phyloP scores from a whole-genome alignment of 2,888 invertebrate genomes.

The Blastobasis adustella region DNA sequence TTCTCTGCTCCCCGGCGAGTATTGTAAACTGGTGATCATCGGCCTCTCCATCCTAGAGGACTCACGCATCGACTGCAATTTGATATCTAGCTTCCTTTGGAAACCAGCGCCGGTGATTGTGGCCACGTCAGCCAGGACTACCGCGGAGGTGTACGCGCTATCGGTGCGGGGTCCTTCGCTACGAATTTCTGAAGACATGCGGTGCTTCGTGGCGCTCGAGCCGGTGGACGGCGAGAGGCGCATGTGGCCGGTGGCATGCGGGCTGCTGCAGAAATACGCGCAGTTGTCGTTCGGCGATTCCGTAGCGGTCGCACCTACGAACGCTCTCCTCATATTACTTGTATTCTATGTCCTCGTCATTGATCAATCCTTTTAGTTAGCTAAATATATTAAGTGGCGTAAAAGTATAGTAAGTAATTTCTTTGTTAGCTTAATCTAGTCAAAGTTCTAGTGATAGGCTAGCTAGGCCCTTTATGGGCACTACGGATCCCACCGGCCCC shows the following conservation, averaged over 20 bases:
- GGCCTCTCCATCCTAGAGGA: slow-evolving; percentile 42
- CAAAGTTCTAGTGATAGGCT: too few species aligned
- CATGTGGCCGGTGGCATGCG: slow-evolving; percentile 39
- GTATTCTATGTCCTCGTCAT: too few species aligned
- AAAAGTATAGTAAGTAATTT: too few species aligned
- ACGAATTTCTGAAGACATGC: slow-evolving; percentile 39
- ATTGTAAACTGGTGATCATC: slow-evolving; percentile 38
- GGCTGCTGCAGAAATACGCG: slow-evolving; percentile 42
- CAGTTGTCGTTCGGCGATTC: background rate
- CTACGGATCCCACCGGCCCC: too few species aligned
- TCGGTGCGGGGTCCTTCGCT: slow-evolving; percentile 41
- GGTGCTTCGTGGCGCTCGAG: slow-evolving; percentile 38
- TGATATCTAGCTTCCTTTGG: slow-evolving; percentile 48
- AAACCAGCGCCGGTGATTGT: slow-evolving; percentile 20
- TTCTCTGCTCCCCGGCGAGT: slow-evolving; percentile 27
- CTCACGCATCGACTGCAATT: slow-evolving; percentile 38
- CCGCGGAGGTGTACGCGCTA: slow-evolving; percentile 36
- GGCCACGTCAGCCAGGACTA: slow-evolving; percentile 17
- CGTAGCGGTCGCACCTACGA: too few species aligned
- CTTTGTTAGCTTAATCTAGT: too few species aligned
- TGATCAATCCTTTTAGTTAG: too few species aligned
- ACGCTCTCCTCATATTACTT: too few species aligned
- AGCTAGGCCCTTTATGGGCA: too few species aligned
- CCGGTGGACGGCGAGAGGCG: slow-evolving; percentile 21
- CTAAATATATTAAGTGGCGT: too few species aligned